Percentiles rank a stretch among this genome's conserved stretches.
Evolutionary conservation across 2,888 invertebrate species (phyloP).

Genomic region (Xanthostigma xanthostigma): DNA sequence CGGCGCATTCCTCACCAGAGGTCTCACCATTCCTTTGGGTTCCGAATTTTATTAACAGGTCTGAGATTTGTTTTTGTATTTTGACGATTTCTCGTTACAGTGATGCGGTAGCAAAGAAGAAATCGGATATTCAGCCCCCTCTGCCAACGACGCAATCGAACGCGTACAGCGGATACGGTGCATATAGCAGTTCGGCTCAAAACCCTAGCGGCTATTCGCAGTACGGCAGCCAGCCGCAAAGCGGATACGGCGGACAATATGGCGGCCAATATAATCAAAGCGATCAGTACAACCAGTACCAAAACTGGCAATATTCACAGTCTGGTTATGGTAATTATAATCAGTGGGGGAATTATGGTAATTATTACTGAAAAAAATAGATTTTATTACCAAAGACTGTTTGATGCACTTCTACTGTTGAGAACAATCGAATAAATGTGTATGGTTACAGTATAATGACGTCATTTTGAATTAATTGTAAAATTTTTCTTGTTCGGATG

Average conservation of each 20-base stretch:
- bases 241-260: conserved; percentile 34
- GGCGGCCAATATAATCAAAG: conserved; percentile 38
- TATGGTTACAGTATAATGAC: too few relatives aligned
- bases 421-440: too few relatives aligned
- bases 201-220: conserved; percentile 20
- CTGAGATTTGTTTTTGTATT: too few relatives aligned
- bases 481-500: too few relatives aligned
- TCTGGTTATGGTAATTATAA: conserved; percentile 38
- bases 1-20: too few relatives aligned
- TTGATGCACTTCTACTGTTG: too few relatives aligned
- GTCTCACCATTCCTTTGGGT: too few relatives aligned
- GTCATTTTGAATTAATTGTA: too few relatives aligned
- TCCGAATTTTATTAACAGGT: too few relatives aligned
- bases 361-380: conserved; percentile 19
- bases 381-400: too few relatives aligned
- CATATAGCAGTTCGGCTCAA: conserved; percentile 24
- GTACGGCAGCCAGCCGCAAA: conserved; percentile 26
- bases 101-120: conserved; percentile 26
- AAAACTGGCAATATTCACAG: conserved; percentile 43
- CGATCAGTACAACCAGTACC: conserved; percentile 35
- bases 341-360: conserved; percentile 42
- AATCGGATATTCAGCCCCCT: conserved; percentile 27
- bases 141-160: conserved; percentile 22
- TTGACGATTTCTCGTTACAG: conserved; percentile 12
- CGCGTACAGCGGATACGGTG: conserved; percentile 24